Conservation (phyloP, 2,797 vertebrate species). For the Rhadinocentrus ornatus region DNA sequence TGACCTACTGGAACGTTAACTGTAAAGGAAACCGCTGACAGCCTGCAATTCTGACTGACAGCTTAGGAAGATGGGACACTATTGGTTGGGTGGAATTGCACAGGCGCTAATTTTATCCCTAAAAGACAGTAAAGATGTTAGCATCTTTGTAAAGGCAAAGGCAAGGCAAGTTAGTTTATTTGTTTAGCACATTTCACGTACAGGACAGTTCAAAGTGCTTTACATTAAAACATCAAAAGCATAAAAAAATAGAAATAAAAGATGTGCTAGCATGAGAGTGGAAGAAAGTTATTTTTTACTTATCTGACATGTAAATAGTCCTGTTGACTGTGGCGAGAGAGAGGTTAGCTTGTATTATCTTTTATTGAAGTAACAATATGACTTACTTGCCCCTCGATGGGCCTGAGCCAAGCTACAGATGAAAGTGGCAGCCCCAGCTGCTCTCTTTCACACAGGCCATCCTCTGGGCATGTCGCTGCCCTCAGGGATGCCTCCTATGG, state of each 20-base stretch:
- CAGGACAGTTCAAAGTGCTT: too few species aligned
- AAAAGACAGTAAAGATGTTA: conserved; percentile 31
- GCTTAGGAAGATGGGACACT: conserved; percentile 46
- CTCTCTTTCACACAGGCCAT: conserved; percentile 54
- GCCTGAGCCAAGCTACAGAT: conserved; percentile 41
- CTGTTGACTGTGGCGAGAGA: conserved; percentile 43
- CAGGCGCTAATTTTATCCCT: conserved; percentile 76
- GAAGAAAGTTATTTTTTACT: conserved; percentile 34
- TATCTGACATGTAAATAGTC: conserved; percentile 41
- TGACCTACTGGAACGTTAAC: conserved; percentile 74
- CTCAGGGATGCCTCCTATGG: conserved; percentile 59
- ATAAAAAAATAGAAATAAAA: background rate
- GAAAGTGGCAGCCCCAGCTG: conserved; percentile 78
- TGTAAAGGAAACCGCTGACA: conserved; percentile 79
- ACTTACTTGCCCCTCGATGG: conserved; percentile 46
- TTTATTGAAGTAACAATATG: conserved; percentile 72
- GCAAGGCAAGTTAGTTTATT: too few species aligned
- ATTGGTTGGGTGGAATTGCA: conserved; percentile 65
- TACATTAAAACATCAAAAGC: too few species aligned
- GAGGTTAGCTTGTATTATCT: conserved; percentile 53
- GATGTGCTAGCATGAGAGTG: background rate
- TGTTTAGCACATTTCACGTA: too few species aligned
- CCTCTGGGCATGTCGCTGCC: conserved; percentile 54
- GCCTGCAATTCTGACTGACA: conserved; percentile 76
- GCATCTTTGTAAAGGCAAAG: conserved; percentile 15